phyloP scores from a whole-genome alignment of 2,113 vertebrate species.

The Cryptoleucopteryx plumbea region DNA sequence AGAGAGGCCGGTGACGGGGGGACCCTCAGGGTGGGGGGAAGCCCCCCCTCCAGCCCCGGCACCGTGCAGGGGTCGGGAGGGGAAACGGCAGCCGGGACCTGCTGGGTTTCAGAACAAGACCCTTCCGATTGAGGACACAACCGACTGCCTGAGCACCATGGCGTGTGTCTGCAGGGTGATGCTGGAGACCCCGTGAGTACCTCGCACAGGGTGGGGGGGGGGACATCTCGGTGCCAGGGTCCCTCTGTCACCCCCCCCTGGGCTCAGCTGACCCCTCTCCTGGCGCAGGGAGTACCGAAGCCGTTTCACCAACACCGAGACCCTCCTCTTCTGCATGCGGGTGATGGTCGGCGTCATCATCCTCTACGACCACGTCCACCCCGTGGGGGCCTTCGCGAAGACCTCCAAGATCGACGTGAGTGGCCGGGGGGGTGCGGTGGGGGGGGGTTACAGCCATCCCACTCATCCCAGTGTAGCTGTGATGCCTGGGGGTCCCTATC shows the following conservation, averaged over 20 bases:
- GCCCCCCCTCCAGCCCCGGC: too few species aligned
- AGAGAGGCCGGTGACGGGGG: not conserved
- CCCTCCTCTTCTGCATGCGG: slow-evolving; percentile 92
- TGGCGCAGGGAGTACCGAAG: slow-evolving; percentile 83
- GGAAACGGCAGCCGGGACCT: not conserved
- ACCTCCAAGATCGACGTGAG: slow-evolving; percentile 94
- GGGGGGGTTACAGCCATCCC: rapidly evolving
- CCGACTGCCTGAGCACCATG: slow-evolving; percentile 95
- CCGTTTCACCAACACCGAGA: slow-evolving; percentile 92
- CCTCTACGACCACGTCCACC: slow-evolving; percentile 92
- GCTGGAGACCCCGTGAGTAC: slow-evolving; percentile 92
- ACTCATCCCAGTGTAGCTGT: rapidly evolving
- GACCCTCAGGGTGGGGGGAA: rapidly evolving
- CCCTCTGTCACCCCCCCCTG: rapidly evolving
- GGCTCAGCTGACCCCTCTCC: not conserved
- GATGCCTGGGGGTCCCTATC: rapidly evolving
- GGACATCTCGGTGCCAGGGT: rapidly evolving
- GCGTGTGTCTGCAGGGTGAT: slow-evolving; percentile 92
- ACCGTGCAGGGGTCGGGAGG: rapidly evolving
- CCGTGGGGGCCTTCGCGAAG: slow-evolving; percentile 91
- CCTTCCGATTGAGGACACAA: slow-evolving; percentile 91
- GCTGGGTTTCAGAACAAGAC: slow-evolving; percentile 84
- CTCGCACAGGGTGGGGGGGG: rapidly evolving
- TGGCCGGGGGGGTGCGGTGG: rapidly evolving
- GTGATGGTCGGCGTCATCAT: slow-evolving; percentile 96